Conservation (phyloP, 2,113 vertebrate species). For the Notiomystis cincta region DNA sequence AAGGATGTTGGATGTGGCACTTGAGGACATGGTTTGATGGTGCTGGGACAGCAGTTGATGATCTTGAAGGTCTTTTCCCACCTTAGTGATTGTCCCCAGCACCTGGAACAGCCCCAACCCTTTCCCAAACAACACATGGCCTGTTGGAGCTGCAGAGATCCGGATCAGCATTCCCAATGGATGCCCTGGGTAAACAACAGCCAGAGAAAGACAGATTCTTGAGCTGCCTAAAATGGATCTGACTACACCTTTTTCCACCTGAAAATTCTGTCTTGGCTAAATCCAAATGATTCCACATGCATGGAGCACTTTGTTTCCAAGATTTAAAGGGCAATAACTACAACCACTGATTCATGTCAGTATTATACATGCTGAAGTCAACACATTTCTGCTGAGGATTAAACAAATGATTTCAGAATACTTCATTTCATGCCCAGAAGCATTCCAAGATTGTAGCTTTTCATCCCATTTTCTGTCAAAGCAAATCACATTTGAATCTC, state of each 20-base stretch:
- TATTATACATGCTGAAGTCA: neutral
- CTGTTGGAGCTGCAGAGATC: neutral
- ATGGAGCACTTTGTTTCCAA: neutral
- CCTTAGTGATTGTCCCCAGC: neutral
- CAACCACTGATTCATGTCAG: neutral
- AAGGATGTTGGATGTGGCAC: neutral
- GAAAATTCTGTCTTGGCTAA: neutral
- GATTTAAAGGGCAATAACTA: neutral
- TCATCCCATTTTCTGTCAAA: neutral
- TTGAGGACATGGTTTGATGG: neutral
- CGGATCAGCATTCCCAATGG: rapidly evolving
- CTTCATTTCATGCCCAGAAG: neutral
- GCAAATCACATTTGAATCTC: neutral
- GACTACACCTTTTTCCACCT: neutral
- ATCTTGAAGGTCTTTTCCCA: neutral
- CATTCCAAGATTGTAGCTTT: neutral
- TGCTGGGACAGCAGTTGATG: neutral
- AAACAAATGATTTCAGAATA: neutral
- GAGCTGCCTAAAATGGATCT: neutral
- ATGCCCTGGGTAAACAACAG: neutral
- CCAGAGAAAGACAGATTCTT: neutral
- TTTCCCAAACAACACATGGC: neutral
- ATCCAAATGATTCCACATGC: neutral
- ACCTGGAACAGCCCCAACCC: neutral
- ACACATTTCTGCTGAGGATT: neutral